Conservation (phyloP, 2,797 vertebrate genomes). For the Enoplosus armatus region DNA sequence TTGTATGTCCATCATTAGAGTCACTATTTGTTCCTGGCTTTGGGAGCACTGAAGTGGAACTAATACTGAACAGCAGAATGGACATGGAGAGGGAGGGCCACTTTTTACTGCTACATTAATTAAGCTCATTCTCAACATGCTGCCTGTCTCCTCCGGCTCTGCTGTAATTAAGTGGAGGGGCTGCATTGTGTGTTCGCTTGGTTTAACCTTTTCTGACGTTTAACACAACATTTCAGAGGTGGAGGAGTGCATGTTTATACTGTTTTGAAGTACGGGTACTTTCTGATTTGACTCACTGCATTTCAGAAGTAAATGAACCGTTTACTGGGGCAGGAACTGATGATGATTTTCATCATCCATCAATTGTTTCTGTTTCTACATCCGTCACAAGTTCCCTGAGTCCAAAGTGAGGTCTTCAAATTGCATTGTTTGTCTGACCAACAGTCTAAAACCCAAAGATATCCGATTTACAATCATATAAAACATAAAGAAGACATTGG, state of each 20-base stretch:
- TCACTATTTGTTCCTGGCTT: slow-evolving; percentile 82
- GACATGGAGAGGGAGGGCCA: slow-evolving; percentile 85
- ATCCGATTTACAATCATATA: no score
- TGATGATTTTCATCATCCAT: neutral
- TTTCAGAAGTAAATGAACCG: neutral
- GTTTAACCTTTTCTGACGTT: slow-evolving; percentile 70
- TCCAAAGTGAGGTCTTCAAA: neutral
- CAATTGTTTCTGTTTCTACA: neutral
- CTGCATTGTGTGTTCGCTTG: slow-evolving; percentile 37
- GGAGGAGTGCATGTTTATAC: slow-evolving; percentile 6
- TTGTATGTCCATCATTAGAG: slow-evolving; percentile 85
- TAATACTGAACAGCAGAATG: slow-evolving; percentile 85
- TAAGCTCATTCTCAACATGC: slow-evolving; percentile 86
- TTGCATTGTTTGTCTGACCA: neutral
- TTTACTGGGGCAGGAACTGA: neutral
- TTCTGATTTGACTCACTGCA: neutral
- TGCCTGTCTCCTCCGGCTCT: slow-evolving; percentile 65
- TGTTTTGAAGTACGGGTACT: no score
- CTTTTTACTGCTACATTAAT: slow-evolving; percentile 93
- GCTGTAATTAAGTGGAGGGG: slow-evolving; percentile 63
- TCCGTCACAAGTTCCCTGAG: neutral
- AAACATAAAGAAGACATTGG: no score
- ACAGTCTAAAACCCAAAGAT: neutral
- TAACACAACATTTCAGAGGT: slow-evolving; percentile 24
- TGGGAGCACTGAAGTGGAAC: slow-evolving; percentile 84